phyloP scores from a whole-genome alignment of 92 coral and sea anemone genomes.

The Phenganax marumi region DNA sequence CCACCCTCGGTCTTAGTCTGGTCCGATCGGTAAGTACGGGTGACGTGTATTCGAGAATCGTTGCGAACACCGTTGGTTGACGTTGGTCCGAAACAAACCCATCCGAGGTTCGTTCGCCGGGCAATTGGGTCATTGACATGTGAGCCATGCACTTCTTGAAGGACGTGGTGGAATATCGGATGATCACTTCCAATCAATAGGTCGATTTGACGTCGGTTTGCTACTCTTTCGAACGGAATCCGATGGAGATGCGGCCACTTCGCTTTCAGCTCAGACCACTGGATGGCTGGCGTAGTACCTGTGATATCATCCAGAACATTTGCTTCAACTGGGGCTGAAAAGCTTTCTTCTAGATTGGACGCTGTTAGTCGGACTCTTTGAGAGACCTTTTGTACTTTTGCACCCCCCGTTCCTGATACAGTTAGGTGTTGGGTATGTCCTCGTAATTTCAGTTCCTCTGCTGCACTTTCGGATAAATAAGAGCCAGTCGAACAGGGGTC shows the following conservation, averaged over 20 bases:
- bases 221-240: conserved; percentile 47
- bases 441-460: conserved; percentile 31
- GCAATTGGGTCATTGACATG: conserved; percentile 46
- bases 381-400: conserved; percentile 33
- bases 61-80: conserved; percentile 36
- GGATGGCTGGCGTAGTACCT: conserved; percentile 56
- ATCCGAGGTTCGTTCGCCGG: conserved; percentile 46
- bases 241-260: conserved; percentile 50
- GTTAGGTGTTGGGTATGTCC: conserved; percentile 36
- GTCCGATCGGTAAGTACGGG: conserved; percentile 47
- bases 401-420: conserved; percentile 38
- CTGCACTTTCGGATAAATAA: conserved; percentile 29
- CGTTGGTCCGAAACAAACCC: conserved; percentile 69
- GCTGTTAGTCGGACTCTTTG: conserved; percentile 30
- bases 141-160: conserved; percentile 19
- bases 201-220: conserved; percentile 51
- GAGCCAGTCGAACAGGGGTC: conserved; percentile 29
- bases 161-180: conserved; percentile 47
- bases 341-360: conserved; percentile 24
- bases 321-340: conserved; percentile 36
- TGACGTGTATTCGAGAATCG: conserved; percentile 49
- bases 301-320: conserved; percentile 50
- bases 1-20: background rate
- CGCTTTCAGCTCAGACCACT: conserved; percentile 56
- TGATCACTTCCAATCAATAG: conserved; percentile 59